A percentile compares a stretch with the other conserved stretches of the same genome.
These are phyloP conservation scores for Phaethornis superciliosus DNA, from an alignment of 2,113 vertebrate genomes.

Conservation along the genomic window DNA sequence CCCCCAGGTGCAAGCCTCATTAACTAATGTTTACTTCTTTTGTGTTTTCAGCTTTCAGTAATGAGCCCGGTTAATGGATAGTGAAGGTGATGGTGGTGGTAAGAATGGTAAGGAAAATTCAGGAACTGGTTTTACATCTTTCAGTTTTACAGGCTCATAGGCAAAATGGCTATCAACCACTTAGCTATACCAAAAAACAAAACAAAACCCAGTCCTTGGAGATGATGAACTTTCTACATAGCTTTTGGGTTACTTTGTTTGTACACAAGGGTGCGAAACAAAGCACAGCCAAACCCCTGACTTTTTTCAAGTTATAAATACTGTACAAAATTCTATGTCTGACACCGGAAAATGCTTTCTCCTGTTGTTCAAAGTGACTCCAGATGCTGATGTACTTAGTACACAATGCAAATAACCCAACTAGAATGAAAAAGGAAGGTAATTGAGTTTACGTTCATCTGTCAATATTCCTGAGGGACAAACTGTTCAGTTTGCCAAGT, in stretches of 20 bases:
- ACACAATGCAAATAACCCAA: not conserved
- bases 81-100: not conserved
- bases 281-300: not conserved
- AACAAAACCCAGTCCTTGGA: not conserved
- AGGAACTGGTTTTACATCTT: conserved; percentile 21
- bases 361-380: conserved; percentile 23
- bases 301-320: conserved; percentile 16
- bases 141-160: not conserved
- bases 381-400: conserved; percentile 32
- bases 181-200: not conserved
- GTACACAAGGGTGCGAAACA: not conserved
- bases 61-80: not conserved
- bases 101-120: conserved; percentile 5
- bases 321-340: not conserved
- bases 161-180: not conserved
- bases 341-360: conserved; percentile 18
- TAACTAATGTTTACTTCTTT: conserved; percentile 48
- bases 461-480: conserved; percentile 48
- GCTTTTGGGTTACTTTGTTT: not conserved
- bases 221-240: not conserved
- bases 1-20: not conserved
- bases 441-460: conserved; percentile 33
- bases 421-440: conserved; percentile 24
- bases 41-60: conserved; percentile 44
- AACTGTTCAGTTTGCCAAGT: conserved; percentile 29